Percentiles rank a stretch among this genome's conserved stretches.
phyloP scores from a whole-genome alignment of 2,797 vertebrate species.

The Microctenopoma stevenorrisi region DNA sequence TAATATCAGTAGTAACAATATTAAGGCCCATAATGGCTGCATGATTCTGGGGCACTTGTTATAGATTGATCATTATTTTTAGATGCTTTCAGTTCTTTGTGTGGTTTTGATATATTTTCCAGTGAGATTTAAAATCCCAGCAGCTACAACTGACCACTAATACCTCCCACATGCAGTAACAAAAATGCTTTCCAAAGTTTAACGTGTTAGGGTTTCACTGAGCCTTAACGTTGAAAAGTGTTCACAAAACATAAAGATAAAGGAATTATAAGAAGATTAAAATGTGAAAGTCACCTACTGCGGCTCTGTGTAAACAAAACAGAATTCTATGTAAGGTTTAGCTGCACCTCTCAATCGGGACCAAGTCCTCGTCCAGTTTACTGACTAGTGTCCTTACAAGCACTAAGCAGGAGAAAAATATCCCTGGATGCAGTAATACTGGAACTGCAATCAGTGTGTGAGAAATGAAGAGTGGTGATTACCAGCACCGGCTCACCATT shows the following conservation, averaged over 20 bases:
- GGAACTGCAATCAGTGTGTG: slow-evolving; percentile 51
- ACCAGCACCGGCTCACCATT: slow-evolving; percentile 56
- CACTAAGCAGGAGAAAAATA: neutral
- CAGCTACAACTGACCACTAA: neutral
- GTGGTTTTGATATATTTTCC: neutral
- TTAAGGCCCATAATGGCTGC: neutral
- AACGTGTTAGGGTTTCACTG: neutral
- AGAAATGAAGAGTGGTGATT: slow-evolving; percentile 53
- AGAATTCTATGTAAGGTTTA: slow-evolving; percentile 2
- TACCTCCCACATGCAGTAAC: neutral
- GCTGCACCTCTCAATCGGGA: slow-evolving; percentile 4
- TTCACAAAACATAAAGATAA: slow-evolving; percentile 3
- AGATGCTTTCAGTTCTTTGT: neutral
- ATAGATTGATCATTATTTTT: neutral
- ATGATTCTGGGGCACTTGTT: neutral
- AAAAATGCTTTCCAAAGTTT: neutral
- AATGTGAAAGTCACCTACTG: slow-evolving; percentile 55
- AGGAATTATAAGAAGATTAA: slow-evolving; percentile 46
- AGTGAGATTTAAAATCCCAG: neutral
- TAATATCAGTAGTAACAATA: neutral
- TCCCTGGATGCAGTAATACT: slow-evolving; percentile 25
- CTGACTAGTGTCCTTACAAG: slow-evolving; percentile 15
- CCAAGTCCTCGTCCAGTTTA: neutral
- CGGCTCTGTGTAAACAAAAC: neutral
- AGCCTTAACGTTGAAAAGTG: neutral